Base-by-base conservation (phyloP, 2,888 invertebrate species). In the Zelleria hepariella region DNA sequence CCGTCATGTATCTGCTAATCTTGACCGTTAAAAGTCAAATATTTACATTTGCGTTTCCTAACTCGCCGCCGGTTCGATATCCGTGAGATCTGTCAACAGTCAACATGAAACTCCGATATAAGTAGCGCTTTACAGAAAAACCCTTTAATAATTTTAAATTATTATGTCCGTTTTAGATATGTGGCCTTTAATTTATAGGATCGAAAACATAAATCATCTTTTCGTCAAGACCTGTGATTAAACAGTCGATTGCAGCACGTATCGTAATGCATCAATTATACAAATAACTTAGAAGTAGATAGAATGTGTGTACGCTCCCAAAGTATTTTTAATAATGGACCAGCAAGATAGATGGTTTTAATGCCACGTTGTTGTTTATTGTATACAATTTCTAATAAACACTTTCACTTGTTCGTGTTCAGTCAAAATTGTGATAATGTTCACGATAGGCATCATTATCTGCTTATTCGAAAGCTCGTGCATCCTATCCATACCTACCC, bases 401-500 rank as follows among this genome's bases (percentile, higher is more conserved):
- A 77, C 86, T 86, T 86, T 86, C 83, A 70, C 66, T 57, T 42
- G 32, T 42, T 48, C 23, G 10, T 57, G 24, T 47, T 47, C 76
- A 77, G 74, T 79, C 78, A 77, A 80, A 78, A 71, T 71, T 75
- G 73, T 71, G 82, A 81, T 83, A 81, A 79, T 78, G 74, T 74
- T 80, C 80, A 77, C 75, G 70, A 75, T 84, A 83, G 80, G 76
- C 73, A 73, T 79, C 75, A 83, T 83, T 80, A 80, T 73, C 77
- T 70, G 72, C 66, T 65, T 73, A 20, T 58, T 79, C 71, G 72
- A 75, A 77, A 77, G 79, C 76, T 74, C 72, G 25, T 42, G 10
- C 8, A 23, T 57, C 57, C n/a, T 52, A 2, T n/a, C 24, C 6
- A 72, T 73, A 72, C 86, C 86, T 86, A 86, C 85, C 75, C 85